Conservation (phyloP, 2,113 vertebrate species). For the Nothobranchius furzeri region DNA sequence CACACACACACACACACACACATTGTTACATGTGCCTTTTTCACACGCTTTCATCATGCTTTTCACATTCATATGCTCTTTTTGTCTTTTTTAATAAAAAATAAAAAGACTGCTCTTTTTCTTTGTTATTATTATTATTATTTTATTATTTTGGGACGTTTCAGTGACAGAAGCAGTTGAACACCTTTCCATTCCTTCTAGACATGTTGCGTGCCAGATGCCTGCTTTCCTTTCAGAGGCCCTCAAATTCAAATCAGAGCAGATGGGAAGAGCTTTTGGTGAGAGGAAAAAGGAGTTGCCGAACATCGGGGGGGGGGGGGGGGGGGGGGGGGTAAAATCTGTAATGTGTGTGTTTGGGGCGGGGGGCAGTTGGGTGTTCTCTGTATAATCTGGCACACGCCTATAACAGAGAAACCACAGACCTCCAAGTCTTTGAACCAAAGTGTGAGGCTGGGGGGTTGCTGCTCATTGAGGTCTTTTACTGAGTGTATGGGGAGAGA, state of each 20-base stretch:
- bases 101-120: no score
- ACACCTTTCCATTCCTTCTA: constrained; percentile 38
- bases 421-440: constrained; percentile 49
- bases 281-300: constrained; percentile 51
- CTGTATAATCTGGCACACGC: constrained; percentile 72
- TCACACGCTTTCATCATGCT: neutral
- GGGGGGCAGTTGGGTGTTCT: constrained; percentile 50
- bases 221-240: constrained; percentile 70
- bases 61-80: neutral
- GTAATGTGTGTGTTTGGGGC: constrained; percentile 27
- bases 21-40: neutral
- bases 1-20: no score
- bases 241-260: constrained; percentile 73
- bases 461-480: no score
- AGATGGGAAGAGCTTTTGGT: constrained; percentile 71
- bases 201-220: constrained; percentile 77
- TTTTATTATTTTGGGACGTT: constrained; percentile 47
- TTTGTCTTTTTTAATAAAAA: no score
- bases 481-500: no score
- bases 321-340: constrained; percentile 58
- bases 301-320: no score
- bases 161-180: constrained; percentile 58
- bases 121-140: neutral
- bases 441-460: constrained; percentile 38
- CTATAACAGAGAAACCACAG: constrained; percentile 57